Conservation (phyloP, 2,797 vertebrate species). For the Epinephelus coioides region DNA sequence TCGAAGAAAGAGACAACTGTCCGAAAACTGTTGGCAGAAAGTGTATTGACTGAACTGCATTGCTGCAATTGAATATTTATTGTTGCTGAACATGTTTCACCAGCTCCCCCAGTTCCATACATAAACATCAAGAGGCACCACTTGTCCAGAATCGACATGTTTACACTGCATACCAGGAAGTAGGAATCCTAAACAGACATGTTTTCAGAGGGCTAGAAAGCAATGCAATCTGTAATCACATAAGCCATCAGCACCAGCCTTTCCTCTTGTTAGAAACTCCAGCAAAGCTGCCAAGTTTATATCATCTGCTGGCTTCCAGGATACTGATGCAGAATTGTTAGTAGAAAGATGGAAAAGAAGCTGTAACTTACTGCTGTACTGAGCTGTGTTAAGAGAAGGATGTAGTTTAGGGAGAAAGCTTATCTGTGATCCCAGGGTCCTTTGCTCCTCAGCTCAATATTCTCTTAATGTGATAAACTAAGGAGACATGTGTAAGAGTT, state of each 20-base stretch:
- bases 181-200: slow-evolving; percentile 26
- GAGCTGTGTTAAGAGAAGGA: neutral
- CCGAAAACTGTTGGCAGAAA: neutral
- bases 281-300: slow-evolving; percentile 16
- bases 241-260: neutral
- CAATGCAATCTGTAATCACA: slow-evolving; percentile 30
- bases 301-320: slow-evolving; percentile 5
- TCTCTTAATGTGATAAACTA: too few relatives aligned
- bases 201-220: slow-evolving; percentile 29
- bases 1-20: neutral
- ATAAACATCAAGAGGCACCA: slow-evolving; percentile 35
- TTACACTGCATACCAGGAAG: slow-evolving; percentile 36
- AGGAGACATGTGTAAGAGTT: too few relatives aligned
- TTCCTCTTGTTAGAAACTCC: slow-evolving; percentile 14
- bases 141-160: slow-evolving; percentile 5
- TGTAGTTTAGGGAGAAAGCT: neutral
- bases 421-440: too few relatives aligned
- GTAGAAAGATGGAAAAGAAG: neutral
- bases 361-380: neutral
- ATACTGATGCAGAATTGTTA: neutral
- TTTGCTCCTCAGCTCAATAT: too few relatives aligned
- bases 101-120: slow-evolving; percentile 31
- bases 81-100: slow-evolving; percentile 13
- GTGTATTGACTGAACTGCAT: neutral
- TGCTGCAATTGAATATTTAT: slow-evolving; percentile 28